A percentile compares a stretch with the other conserved stretches of the same genome.
Conservation (phyloP, 1,140 invertebrate genomes). For the Laupala kohalensis region DNA sequence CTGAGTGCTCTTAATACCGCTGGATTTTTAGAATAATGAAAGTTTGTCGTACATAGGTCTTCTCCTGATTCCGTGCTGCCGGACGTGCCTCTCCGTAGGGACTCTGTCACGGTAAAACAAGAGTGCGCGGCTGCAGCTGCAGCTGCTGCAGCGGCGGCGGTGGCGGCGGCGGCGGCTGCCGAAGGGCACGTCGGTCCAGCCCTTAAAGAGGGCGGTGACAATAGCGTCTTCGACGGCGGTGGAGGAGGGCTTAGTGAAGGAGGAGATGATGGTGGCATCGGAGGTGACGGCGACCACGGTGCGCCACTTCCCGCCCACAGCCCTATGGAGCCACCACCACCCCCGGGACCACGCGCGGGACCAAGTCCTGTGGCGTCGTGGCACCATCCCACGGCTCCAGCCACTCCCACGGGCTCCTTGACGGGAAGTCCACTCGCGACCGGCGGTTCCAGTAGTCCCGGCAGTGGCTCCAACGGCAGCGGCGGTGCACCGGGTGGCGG, state of each 20-base stretch:
- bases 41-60: too few species aligned
- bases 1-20: too few species aligned
- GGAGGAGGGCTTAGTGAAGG: constrained; percentile 14
- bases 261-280: not conserved
- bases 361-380: constrained; percentile 17
- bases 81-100: constrained; percentile 21
- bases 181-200: constrained; percentile 22
- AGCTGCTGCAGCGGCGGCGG: constrained; percentile 10
- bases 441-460: constrained; percentile 34
- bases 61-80: constrained; percentile 30
- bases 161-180: constrained; percentile 4
- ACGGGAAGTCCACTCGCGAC: constrained; percentile 28
- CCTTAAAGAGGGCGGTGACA: constrained; percentile 32
- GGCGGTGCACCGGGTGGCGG: constrained; percentile 57
- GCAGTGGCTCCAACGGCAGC: constrained; percentile 23
- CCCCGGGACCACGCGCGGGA: not conserved
- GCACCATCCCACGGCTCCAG: constrained; percentile 24
- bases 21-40: too few species aligned
- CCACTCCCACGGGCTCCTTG: constrained; percentile 25
- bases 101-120: constrained; percentile 7
- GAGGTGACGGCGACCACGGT: not conserved
- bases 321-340: not conserved
- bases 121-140: constrained; percentile 20
- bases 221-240: constrained; percentile 38
- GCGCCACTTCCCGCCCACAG: not conserved